phyloP scores from a whole-genome alignment of 2,113 vertebrate genomes.

The Phodopus roborovskii region DNA sequence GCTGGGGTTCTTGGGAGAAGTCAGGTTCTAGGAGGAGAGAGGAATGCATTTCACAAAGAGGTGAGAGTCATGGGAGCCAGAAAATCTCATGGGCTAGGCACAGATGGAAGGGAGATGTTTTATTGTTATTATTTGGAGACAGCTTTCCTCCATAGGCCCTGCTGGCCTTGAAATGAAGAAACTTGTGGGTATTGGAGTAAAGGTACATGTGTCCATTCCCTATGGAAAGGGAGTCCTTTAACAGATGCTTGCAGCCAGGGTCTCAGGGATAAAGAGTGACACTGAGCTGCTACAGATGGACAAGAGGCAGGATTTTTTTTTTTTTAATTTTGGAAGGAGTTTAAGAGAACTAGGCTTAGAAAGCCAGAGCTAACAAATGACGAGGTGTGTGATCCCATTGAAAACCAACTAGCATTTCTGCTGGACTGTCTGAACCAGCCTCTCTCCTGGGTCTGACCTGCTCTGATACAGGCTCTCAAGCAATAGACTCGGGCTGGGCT shows the following conservation, averaged over 20 bases:
- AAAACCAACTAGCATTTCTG: neutral
- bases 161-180: neutral
- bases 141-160: too few relatives aligned
- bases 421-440: neutral
- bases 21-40: neutral
- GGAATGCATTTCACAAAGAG: neutral
- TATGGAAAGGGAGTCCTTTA: neutral
- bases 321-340: neutral
- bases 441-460: neutral
- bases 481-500: neutral
- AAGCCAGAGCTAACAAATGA: neutral
- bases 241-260: neutral
- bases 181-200: neutral
- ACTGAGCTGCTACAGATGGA: neutral
- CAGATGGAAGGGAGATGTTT: neutral
- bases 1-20: neutral
- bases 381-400: neutral
- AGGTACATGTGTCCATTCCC: neutral
- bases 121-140: neutral
- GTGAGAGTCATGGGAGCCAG: neutral
- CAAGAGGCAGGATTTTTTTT: neutral
- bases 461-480: neutral
- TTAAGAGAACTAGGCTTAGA: neutral
- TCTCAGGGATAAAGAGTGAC: neutral
- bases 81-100: neutral